Evolutionary conservation across 2,888 invertebrate species (phyloP), one percentile per base, ranked within the genome.

Genomic region (Eupithecia subfuscata): DNA sequence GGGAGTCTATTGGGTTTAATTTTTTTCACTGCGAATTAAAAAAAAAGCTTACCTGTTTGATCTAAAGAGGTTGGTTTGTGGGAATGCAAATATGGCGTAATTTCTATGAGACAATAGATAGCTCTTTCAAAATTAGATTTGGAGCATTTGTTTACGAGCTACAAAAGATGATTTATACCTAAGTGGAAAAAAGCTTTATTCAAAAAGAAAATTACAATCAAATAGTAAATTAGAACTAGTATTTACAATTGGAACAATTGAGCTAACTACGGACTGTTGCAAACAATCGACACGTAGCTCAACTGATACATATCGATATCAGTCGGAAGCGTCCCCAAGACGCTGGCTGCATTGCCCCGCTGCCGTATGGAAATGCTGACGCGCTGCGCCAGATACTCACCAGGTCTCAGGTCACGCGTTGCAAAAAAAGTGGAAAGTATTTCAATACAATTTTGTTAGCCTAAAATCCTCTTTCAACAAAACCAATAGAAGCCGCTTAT

Each of bases 31-130:
- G 65, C 79, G 78, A 86, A 72, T 48, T 70, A 11, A 6, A 64
- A 73, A 69, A 86, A 84, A 80, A 48, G 65, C n/a, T 82, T 87
- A 88, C 88, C 88, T 88, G 88, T 79, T 75, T 67, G 71, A 76
- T 81, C 78, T 82, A 87, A 89, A 88, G 87, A 89, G 87, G 86
- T 88, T 82, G 79, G 79, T 81, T 78, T 82, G 82, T 88, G 85
- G 85, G 85, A 87, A 89, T 86, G 77, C 72, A 79, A 82, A 82
- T 79, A 79, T 71, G 56, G 48, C 40, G 18, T 70, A 77, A 80
- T 82, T 78, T 80, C 76, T 70, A 70, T 68, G 75, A 75, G 71
- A 79, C 78, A 80, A 81, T 75, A 67, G 69, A n/a, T 65, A 64
- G 43, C 52, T 43, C 63, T 69, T 67, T 60, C 69, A 63, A 52